Base-by-base conservation (phyloP, 2,797 vertebrate genomes). In the Hylomyscus alleni region DNA sequence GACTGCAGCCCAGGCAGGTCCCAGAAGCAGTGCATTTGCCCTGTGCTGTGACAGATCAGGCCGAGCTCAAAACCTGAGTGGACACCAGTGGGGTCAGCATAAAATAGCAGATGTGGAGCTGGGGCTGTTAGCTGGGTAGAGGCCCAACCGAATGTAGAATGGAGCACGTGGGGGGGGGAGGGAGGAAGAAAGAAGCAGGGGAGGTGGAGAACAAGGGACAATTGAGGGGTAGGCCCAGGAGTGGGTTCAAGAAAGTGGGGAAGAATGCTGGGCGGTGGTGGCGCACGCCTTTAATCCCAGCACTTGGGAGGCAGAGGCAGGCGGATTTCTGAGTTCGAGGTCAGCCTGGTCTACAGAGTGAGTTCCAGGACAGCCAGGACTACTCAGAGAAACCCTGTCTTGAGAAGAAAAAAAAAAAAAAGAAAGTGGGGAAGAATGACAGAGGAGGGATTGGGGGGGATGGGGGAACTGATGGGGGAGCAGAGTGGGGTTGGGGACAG, bases 1-100 rank as follows among this genome's bases (percentile, higher is more conserved):
- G 86, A 10, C 22, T 99, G 99, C 7, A 98, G 98, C 97, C 99
- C 99, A 0, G 99, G 99, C 22, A 99, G 98, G 98, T 99, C 99
- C 95, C 98, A 97, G 50, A 99, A 95, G 98, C 99, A 99, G 95
- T 98, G 99, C 34, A 98, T 99, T 94, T 98, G 98, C 44, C 99
- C 99, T 98, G 99, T 96, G 93, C 99, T 99, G 98, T 50, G 60
- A 97, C 77, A 97, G 97, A 95, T 93, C 8, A 76, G 37, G 31
- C 7, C 34, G 6, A 77, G 95, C 93, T 95, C 92, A 98, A 95
- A 96, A 96, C 96, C 78, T 11, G 0, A 17, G 26, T 10, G 47
- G 72, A 26, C 24, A 4, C 34, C 17, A 1, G 40, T 29, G 20
- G 13, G n/a, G 24, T 1, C 40, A 13, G 65, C 54, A 6, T 0